Evolutionary conservation across 2,888 invertebrate genomes (phyloP).

Genomic region (Myopa testacea): DNA sequence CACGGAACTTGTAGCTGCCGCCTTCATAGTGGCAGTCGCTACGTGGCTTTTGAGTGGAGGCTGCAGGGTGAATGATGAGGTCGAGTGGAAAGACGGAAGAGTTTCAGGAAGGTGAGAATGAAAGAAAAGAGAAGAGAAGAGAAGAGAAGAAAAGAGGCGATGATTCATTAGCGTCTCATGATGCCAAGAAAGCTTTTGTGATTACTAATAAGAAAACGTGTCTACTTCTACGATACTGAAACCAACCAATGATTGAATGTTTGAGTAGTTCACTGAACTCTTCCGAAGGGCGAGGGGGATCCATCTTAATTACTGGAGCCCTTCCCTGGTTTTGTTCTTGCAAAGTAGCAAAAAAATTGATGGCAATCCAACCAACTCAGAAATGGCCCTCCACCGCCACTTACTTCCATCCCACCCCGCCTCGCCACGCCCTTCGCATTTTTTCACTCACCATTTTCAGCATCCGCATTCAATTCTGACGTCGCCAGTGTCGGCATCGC

Average conservation of each 20-base stretch:
- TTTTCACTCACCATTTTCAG: conserved; percentile 48
- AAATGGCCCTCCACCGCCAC: no score
- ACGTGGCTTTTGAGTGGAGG: conserved; percentile 57
- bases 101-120: conserved; percentile 37
- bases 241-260: not conserved
- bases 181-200: not conserved
- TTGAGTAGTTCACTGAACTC: not conserved
- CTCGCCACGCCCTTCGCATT: not conserved
- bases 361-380: no score
- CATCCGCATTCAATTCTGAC: conserved; percentile 43
- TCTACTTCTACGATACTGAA: not conserved
- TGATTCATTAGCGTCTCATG: conserved; percentile 17
- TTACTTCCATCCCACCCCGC: no score
- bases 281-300: not conserved
- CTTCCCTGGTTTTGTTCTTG: not conserved
- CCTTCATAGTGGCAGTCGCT: conserved; percentile 69
- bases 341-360: not conserved
- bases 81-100: conserved; percentile 4
- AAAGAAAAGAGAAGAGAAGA: conserved; percentile 22
- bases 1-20: conserved; percentile 79
- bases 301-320: not conserved
- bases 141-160: conserved; percentile 18
- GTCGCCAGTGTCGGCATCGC: conserved; percentile 53
- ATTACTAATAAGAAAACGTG: conserved; percentile 24
- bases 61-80: conserved; percentile 39